Evolutionary conservation across 2,113 vertebrate genomes (phyloP), one percentile per base, ranked within the genome.

Genomic region (Serinus canaria): DNA sequence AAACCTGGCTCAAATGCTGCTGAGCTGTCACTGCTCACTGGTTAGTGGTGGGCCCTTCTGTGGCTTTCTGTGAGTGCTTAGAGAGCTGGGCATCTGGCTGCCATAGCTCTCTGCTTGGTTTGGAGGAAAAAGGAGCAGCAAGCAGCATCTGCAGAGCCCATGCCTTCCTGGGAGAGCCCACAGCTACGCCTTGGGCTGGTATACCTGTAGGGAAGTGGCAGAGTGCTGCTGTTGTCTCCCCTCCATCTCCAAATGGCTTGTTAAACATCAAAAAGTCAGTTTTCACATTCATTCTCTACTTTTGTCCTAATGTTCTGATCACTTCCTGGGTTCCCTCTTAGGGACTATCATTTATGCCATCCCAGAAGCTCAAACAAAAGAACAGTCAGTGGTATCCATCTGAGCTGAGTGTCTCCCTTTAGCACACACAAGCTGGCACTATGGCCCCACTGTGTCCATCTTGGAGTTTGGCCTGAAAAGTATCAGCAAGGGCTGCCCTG

Each of bases 371-470:
- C 47, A 6, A 2, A 66, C 25, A 43, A 52, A 64, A 67, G 41
- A 43, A 58, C 7, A 69, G 27, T 19, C 35, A 8, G 17, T 31
- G 31, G 8, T 69, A 17, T 70, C 62, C 28, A 63, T 39, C 77
- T 70, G n/a, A 21, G 25, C 55, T 43, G 19, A 39, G 47, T 67
- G 39, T 39, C 21, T 59, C 39, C 28, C 6, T 63, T 63, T 55
- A 16, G 43, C 56, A 30, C 2, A 2, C 13, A 25, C 31, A 35
- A 31, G n/a, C 64, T 39, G 37, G 22, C 50, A 11, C 80, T 59
- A 0, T 50, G 44, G 4, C 8, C 25, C 12, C 1, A 0, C 46
- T 39, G 16, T 55, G 44, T 78, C 56, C 56, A 21, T 31, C 66
- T 73, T 69, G 41, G 41, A 82, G 22, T 73, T 92, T 63, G 39